Evolutionary conservation across 2,888 invertebrate genomes (phyloP).

Genomic region (Dryococelus australis): DNA sequence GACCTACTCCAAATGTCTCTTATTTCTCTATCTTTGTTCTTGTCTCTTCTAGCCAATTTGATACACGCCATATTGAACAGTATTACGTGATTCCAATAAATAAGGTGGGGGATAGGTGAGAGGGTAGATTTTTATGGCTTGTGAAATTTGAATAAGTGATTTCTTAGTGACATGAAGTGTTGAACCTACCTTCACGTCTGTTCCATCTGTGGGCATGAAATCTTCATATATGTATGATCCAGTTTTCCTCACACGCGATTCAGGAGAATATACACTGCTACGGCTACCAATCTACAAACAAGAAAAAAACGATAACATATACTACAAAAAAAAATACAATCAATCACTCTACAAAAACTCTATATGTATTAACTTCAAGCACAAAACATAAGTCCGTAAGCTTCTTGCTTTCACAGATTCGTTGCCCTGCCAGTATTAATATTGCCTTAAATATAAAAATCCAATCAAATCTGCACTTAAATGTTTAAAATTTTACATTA

Average conservation of each 20-base stretch:
- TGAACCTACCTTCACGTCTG: slow-evolving; percentile 68
- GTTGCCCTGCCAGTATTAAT: background rate
- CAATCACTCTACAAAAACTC: background rate
- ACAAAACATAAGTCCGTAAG: background rate
- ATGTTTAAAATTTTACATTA: too few species aligned
- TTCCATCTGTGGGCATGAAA: slow-evolving; percentile 99
- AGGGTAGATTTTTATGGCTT: too few species aligned
- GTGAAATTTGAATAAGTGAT: too few species aligned
- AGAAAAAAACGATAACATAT: slow-evolving; percentile 27
- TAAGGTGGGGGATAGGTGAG: too few species aligned
- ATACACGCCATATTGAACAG: too few species aligned
- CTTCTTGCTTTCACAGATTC: background rate
- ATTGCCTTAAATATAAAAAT: background rate
- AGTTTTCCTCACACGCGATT: slow-evolving; percentile 93
- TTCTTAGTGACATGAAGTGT: too few species aligned
- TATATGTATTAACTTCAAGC: background rate
- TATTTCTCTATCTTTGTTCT: too few species aligned
- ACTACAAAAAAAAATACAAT: too few species aligned
- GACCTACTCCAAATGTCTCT: too few species aligned
- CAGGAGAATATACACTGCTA: slow-evolving; percentile 98
- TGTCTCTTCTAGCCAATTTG: too few species aligned
- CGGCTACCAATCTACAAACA: slow-evolving; percentile 89
- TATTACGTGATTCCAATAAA: too few species aligned
- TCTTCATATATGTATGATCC: slow-evolving; percentile 99
- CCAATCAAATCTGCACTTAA: too few species aligned